Evolutionary conservation across 2,113 vertebrate genomes (phyloP), one percentile per base, ranked within the genome.

Genomic region (Chaetops frenatus): DNA sequence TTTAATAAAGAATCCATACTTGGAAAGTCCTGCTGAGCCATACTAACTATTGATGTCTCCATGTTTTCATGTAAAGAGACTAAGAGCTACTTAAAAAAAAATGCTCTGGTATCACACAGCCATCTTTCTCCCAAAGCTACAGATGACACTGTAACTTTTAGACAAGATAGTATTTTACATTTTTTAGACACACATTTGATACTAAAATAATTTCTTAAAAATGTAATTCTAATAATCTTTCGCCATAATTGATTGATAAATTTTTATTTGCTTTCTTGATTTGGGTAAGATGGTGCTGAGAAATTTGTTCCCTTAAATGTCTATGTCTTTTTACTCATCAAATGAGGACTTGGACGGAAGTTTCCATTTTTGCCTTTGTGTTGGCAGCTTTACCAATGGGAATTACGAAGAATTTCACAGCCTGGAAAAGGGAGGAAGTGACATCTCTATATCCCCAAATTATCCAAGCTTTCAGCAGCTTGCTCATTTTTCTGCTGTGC

Each of bases 401-500:
- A 97, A 95, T 96, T 94, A 62, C 58, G 93, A 95, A 95, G 90
- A 95, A 94, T 96, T 96, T 95, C 91, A 94, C 92, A 93, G 94
- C 78, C 90, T 90, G 81, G 96, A 33, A 95, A 90, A 83, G 81
- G 62, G 67, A 97, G 94, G 94, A 96, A 92, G 85, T 51, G 64
- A 95, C 95, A 97, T 95, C 90, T 95, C 92, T 80, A 81, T 93
- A 95, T 66, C 79, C 53, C 29, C 74, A 91, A 92, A 95, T 93
- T 82, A 95, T 66, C 84, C 78, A 90, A 56, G 81, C 90, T 96
- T 97, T 97, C 95, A 96, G 71, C 94, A 95, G 72, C 62, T 92
- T 11, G 4, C 50, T 93, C 54, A 47, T 92, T 93, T 82, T 95
- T 95, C 74, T 77, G 29, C 71, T 73, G 21, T 62, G 79, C 29